Conservation (phyloP, 1,140 invertebrate species). For the Trachymyrmex septentrionalis region DNA sequence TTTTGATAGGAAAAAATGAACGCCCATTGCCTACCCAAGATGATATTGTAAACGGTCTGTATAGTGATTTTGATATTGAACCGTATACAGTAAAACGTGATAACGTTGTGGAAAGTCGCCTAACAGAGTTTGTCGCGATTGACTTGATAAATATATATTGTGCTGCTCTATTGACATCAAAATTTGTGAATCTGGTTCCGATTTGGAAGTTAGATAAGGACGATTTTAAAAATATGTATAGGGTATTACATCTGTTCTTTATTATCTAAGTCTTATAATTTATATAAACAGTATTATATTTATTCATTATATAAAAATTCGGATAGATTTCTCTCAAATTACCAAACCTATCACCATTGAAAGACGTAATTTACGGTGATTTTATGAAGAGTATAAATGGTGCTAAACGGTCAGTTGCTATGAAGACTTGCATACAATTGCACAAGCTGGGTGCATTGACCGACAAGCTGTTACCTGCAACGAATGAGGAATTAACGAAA, state of each 20-base stretch:
- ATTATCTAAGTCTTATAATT: not conserved
- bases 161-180: slow-evolving; percentile 92
- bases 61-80: slow-evolving; percentile 80
- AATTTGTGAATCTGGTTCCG: slow-evolving; percentile 92
- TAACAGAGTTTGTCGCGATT: slow-evolving; percentile 91
- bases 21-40: slow-evolving; percentile 86
- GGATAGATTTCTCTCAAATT: slow-evolving; percentile 82
- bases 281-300: not conserved
- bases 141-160: slow-evolving; percentile 93
- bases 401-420: slow-evolving; percentile 94
- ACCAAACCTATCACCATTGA: slow-evolving; percentile 77
- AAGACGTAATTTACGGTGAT: slow-evolving; percentile 72
- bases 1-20: slow-evolving; percentile 88
- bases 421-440: slow-evolving; percentile 91
- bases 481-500: slow-evolving; percentile 75
- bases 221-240: not conserved
- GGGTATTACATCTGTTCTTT: slow-evolving; percentile 46
- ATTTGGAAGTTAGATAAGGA: slow-evolving; percentile 86
- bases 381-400: slow-evolving; percentile 87
- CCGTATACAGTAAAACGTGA: slow-evolving; percentile 86
- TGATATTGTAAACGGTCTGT: slow-evolving; percentile 86
- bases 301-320: slow-evolving; percentile 26
- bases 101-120: slow-evolving; percentile 80
- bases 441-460: slow-evolving; percentile 92
- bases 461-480: slow-evolving; percentile 91